Evolutionary conservation across 2,888 invertebrate genomes (phyloP).

Genomic region (Beris morrisii): DNA sequence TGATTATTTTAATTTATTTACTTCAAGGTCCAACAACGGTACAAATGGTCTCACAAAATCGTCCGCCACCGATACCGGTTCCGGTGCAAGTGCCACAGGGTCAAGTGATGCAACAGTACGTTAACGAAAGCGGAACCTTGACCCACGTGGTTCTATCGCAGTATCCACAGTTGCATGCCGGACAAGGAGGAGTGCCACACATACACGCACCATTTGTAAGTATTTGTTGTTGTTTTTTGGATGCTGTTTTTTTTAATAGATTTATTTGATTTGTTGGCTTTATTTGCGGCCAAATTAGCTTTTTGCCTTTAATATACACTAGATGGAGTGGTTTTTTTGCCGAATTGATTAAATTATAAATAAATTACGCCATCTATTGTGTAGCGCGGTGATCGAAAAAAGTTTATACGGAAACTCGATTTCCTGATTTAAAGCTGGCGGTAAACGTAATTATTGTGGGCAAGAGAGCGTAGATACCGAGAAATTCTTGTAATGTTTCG

Average conservation of each 20-base stretch:
- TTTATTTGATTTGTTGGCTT: no score
- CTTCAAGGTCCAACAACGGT: conserved; percentile 78
- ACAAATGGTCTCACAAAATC: conserved; percentile 81
- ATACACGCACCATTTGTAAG: conserved; percentile 69
- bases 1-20: conserved; percentile 47
- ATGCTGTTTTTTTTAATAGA: conserved; percentile 1
- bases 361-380: no score
- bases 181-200: conserved; percentile 60
- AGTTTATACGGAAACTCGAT: conserved; percentile 22
- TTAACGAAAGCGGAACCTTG: conserved; percentile 86
- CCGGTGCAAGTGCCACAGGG: conserved; percentile 91
- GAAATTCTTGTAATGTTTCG: no score
- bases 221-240: conserved; percentile 40
- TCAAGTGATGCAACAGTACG: conserved; percentile 88
- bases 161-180: conserved; percentile 54
- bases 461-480: no score
- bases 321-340: no score
- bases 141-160: conserved; percentile 87
- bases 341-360: no score
- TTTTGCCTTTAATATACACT: no score
- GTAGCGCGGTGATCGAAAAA: neutral
- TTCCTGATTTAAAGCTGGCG: conserved; percentile 13
- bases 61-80: conserved; percentile 77
- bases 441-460: neutral
- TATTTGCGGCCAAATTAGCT: no score